Percentiles rank a stretch among this genome's conserved stretches.
Conservation (phyloP, 2,888 invertebrate species). For the Trichogramma dendrolimi region DNA sequence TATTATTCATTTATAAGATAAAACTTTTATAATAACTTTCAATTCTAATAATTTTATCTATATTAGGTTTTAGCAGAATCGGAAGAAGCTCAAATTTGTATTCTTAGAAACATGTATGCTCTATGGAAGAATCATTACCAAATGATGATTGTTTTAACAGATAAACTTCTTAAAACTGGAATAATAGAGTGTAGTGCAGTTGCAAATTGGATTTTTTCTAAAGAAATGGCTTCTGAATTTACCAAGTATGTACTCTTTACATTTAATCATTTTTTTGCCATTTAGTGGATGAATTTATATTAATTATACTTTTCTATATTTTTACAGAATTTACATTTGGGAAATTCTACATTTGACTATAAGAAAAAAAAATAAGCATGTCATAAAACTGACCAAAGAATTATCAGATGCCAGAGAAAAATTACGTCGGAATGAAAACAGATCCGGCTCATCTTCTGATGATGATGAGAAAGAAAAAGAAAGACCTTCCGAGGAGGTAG, state of each 20-base stretch:
- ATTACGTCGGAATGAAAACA: constrained; percentile 76
- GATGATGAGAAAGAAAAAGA: constrained; percentile 65
- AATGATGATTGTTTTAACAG: constrained; percentile 93
- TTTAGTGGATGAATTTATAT: constrained; percentile 3
- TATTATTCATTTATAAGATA: constrained; percentile 40
- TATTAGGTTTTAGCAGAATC: constrained; percentile 79
- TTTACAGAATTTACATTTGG: constrained; percentile 83
- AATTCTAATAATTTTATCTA: neutral
- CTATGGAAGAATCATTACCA: constrained; percentile 95
- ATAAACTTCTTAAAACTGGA: constrained; percentile 96
- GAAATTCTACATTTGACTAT: constrained; percentile 94
- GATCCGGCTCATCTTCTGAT: constrained; percentile 75
- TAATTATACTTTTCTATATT: constrained; percentile 5
- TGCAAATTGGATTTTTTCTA: constrained; percentile 96
- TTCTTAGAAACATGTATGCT: constrained; percentile 87
- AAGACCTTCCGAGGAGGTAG: constrained; percentile 74
- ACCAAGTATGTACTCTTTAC: constrained; percentile 59
- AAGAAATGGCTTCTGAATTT: constrained; percentile 86
- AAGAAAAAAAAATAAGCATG: constrained; percentile 94
- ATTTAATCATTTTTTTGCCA: neutral
- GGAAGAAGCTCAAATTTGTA: constrained; percentile 92
- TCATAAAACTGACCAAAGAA: constrained; percentile 76
- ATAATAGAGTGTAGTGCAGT: constrained; percentile 96
- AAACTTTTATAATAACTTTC: neutral
- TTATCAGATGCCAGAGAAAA: constrained; percentile 82